Base-by-base conservation (phyloP, 2,113 vertebrate genomes). In the Atractosteus spatula region DNA sequence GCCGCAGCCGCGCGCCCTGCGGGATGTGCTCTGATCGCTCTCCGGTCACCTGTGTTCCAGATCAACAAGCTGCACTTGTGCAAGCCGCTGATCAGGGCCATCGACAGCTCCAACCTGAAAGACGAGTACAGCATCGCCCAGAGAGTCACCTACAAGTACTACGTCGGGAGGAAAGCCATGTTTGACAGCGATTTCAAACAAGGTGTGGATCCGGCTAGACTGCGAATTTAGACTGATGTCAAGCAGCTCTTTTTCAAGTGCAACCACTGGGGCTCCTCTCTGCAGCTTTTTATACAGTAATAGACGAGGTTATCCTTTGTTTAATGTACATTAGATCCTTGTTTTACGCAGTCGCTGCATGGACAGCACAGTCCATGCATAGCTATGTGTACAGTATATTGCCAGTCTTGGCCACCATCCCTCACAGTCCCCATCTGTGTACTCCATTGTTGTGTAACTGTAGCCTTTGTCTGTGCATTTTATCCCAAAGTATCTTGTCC, bases 1-100 rank as follows among this genome's bases (percentile, higher is more conserved):
- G 11, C 4, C 4, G 29, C 29, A 1, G 29, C 29, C 0, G 29
- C 29, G 29, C 1, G 29, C 29, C 29, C 29, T 29, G 29, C 29
- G 29, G 29, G 29, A 29, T 1, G 29, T 0, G 29, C 29, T 2
- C 29, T 29, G 29, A 29, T 29, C 29, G 29, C 29, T 29, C 29
- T 29, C 29, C 29, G 29, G 29, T 29, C 29, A 2, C 29, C 29
- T 2, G 29, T 29, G 29, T 29, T 29, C 29, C 82, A 99, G 97
- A 99, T 99, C 82, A 99, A 96, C 86, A 99, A 98, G 79, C 91
- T 99, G 41, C 97, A 98, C 78, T 79, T 99, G n/a, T 99, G 97
- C 68, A 98, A 98, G 56, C 97, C 97, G 7, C 92, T 99, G 69
- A 98, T 99, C 84, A 84, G 97, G 75, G 97, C 97, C 71, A 99